Evolutionary conservation across 1,140 invertebrate genomes (phyloP), one percentile per base, ranked within the genome.

Genomic region (Dreissena rostriformis): DNA sequence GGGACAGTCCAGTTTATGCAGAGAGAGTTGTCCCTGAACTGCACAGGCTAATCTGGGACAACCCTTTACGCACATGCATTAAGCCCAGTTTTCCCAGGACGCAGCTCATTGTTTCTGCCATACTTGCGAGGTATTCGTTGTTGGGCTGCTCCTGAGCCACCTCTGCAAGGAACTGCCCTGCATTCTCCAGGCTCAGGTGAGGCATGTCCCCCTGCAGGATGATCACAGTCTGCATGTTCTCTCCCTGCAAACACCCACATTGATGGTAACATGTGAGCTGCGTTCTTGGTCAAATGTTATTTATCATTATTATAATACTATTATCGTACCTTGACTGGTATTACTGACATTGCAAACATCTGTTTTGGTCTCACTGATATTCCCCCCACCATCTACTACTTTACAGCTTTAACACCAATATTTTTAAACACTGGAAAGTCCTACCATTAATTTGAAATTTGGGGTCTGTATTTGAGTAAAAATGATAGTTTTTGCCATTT

Each of bases 151-250:
- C 80, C 66, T 81, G 68, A 49, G 68, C 66, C 11, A 74, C 57
- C 57, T 74, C 72, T 22, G 61, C 72, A 14, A 82, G 66, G n/a
- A 82, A 52, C 17, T 82, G 80, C 55, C 57, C 72, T 67, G 80
- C 80, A 74, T 73, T 55, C 49, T 81, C 80, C 17, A 82, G 29
- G 61, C 75, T 82, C 28, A 82, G 70, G 26, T 66, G 52, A 12
- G 80, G 72, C 55, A 82, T 55, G 73, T 82, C 80, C 39, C 80
- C 80, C 29, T 82, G 80, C 12, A 82, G 70, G 22, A 82, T 82
- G 65, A 82, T 82, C 28, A 82, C 80, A 24, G 80, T 82, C n/a
- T 82, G 80, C 17, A 24, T 49, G 49, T 77, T 77, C 22, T 65
- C 74, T 26, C 74, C 57, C 74, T 77, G 53, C 15, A 74, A 61